A percentile compares a stretch with the other conserved stretches of the same genome.
phyloP scores from a whole-genome alignment of 2,888 invertebrate genomes.

The Dasypolia templi region DNA sequence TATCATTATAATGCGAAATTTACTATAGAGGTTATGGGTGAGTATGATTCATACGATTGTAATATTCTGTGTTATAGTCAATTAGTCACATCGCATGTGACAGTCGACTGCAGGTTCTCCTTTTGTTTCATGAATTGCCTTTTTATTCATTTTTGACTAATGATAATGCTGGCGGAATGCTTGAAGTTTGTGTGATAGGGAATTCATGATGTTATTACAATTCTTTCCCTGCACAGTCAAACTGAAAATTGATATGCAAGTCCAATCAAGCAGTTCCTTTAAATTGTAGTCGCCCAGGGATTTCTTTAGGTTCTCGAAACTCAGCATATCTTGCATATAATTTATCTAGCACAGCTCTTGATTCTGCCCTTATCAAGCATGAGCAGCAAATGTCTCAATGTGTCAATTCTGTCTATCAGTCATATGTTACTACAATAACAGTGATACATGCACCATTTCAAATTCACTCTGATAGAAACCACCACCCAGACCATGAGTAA shows the following conservation, averaged over 20 bases:
- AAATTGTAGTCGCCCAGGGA: no score
- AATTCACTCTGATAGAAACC: not conserved
- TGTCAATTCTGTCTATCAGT: not conserved
- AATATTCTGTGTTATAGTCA: no score
- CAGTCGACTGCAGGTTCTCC: conserved; percentile 21
- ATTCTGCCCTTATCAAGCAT: not conserved
- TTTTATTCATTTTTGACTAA: not conserved
- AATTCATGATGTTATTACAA: not conserved
- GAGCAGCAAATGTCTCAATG: not conserved
- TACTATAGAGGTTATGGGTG: conserved; percentile 42
- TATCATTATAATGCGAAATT: conserved; percentile 9
- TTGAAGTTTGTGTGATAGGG: not conserved
- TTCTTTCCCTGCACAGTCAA: not conserved
- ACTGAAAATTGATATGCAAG: not conserved
- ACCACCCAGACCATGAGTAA: conserved; percentile 32
- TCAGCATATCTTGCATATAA: not conserved
- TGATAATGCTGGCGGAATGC: not conserved
- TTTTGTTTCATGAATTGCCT: not conserved
- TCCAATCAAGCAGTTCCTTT: no score
- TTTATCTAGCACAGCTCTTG: not conserved
- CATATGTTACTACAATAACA: not conserved
- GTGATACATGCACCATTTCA: not conserved
- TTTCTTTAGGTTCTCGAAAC: not conserved
- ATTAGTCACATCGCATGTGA: no score
- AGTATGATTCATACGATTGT: conserved; percentile 51